phyloP scores from a whole-genome alignment of 2,113 vertebrate species.

The Phoenicopterus ruber region DNA sequence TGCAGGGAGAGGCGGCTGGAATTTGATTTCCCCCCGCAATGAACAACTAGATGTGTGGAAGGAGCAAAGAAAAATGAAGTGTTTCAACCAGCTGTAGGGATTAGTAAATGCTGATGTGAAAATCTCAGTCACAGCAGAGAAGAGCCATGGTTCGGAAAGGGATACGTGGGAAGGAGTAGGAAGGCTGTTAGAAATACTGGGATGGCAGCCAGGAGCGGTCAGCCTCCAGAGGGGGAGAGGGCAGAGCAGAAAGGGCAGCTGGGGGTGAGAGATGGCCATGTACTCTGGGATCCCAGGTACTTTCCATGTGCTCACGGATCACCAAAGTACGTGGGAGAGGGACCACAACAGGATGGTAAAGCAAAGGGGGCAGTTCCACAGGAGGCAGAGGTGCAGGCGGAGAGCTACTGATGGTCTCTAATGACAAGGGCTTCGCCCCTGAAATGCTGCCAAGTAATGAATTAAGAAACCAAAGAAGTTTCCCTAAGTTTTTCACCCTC shows the following conservation, averaged over 20 bases:
- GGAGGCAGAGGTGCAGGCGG: neutral
- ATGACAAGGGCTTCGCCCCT: neutral
- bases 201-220: neutral
- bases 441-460: neutral
- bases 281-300: neutral
- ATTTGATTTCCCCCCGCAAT: neutral
- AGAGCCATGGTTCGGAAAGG: neutral
- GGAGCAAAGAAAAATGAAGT: neutral
- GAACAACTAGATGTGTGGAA: neutral
- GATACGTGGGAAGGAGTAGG: neutral
- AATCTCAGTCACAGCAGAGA: neutral
- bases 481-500: neutral
- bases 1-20: neutral
- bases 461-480: neutral
- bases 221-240: neutral
- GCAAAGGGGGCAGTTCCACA: neutral
- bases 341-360: fast-evolving
- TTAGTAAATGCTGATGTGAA: neutral
- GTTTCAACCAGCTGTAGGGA: neutral
- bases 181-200: neutral
- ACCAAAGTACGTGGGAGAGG: neutral
- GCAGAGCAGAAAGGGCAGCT: neutral
- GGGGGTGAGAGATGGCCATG: neutral
- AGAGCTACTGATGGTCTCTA: neutral
- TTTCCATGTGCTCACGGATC: neutral